phyloP scores from a whole-genome alignment of 2,888 invertebrate genomes.

The Malthinus flaveolus region DNA sequence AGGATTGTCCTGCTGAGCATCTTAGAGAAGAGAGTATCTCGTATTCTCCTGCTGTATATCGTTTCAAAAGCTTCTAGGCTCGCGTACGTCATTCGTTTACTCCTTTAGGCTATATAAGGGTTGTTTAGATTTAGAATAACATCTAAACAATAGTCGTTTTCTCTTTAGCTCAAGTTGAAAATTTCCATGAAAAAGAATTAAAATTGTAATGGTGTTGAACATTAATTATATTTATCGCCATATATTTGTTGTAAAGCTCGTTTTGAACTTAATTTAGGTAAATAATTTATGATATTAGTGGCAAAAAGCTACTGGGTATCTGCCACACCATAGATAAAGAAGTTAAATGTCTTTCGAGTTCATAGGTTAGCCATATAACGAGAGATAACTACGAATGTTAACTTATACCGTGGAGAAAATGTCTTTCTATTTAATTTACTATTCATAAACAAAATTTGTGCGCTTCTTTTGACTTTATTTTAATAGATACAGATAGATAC shows the following conservation, averaged over 20 bases:
- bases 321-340: conserved; percentile 21
- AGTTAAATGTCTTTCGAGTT: conserved; percentile 23
- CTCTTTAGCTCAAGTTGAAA: background rate
- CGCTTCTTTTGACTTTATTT: background rate
- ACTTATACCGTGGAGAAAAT: conserved; percentile 9
- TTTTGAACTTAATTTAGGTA: conserved; percentile 18
- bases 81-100: conserved; percentile 19
- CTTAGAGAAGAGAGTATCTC: conserved; percentile 19
- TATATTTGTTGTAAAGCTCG: background rate
- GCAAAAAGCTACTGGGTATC: conserved; percentile 18
- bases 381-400: conserved; percentile 16
- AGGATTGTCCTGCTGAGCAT: conserved; percentile 29
- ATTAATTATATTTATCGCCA: background rate
- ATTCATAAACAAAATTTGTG: background rate
- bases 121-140: conserved; percentile 26
- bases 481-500: no score
- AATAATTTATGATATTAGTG: conserved; percentile 20
- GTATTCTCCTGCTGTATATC: conserved; percentile 28
- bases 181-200: background rate
- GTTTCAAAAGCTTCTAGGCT: conserved; percentile 16
- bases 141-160: conserved; percentile 24
- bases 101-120: conserved; percentile 16
- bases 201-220: background rate
- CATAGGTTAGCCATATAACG: conserved; percentile 20
- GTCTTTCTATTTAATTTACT: conserved; percentile 4